phyloP scores from a whole-genome alignment of 2,797 vertebrate genomes.

The Arnoldichthys spilopterus region DNA sequence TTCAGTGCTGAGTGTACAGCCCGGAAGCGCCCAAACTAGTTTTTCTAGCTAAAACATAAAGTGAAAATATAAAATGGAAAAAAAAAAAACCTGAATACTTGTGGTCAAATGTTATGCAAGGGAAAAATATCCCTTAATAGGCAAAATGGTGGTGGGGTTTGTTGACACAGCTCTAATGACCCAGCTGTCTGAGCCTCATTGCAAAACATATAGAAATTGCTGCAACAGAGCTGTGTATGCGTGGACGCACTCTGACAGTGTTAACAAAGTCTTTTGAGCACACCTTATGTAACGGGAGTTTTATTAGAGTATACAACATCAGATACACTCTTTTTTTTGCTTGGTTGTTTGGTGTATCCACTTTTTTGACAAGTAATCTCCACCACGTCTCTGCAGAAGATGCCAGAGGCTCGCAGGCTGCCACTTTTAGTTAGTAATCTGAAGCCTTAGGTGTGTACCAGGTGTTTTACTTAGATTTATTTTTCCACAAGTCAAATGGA shows the following conservation, averaged over 20 bases:
- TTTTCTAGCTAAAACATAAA: constrained; percentile 50
- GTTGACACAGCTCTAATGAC: constrained; percentile 33
- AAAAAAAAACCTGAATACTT: constrained; percentile 47
- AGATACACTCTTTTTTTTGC: not conserved
- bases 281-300: not conserved
- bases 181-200: constrained; percentile 21
- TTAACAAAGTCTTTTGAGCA: not conserved
- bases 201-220: constrained; percentile 16
- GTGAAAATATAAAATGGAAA: constrained; percentile 14
- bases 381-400: constrained; percentile 17
- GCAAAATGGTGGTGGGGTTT: constrained; percentile 1
- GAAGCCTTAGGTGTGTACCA: constrained; percentile 72
- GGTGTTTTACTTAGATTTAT: constrained; percentile 75
- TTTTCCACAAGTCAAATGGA: constrained; percentile 79
- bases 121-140: not conserved
- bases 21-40: constrained; percentile 60
- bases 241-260: too few relatives aligned
- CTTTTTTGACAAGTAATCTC: constrained; percentile 39
- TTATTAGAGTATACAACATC: not conserved
- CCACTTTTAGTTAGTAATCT: constrained; percentile 46
- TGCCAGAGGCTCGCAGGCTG: constrained; percentile 19
- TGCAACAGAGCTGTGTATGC: not conserved
- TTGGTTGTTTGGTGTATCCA: constrained; percentile 17
- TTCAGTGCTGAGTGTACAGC: constrained; percentile 46
- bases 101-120: constrained; percentile 20